Evolutionary conservation across 2,888 invertebrate species (phyloP).

Genomic region (Diploptera punctata): DNA sequence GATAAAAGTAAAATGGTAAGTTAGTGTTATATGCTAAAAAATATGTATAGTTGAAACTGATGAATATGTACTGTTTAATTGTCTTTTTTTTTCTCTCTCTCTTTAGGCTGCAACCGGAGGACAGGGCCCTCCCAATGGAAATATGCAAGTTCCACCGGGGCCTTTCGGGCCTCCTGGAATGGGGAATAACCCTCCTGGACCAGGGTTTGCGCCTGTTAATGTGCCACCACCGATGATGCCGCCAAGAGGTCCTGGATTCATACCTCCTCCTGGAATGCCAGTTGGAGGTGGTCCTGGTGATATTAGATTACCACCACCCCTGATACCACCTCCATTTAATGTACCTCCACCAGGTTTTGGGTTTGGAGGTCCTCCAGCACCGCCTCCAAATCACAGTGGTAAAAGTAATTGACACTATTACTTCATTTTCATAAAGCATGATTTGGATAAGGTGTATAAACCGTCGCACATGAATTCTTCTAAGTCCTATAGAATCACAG

Average conservation of each 20-base stretch:
- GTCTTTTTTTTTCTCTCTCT: background rate
- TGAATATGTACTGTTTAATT: too few relatives aligned
- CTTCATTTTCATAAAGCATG: too few relatives aligned
- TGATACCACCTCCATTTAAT: constrained; percentile 74
- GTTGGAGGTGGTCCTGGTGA: constrained; percentile 31
- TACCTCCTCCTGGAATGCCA: constrained; percentile 45
- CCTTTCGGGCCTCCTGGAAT: constrained; percentile 24
- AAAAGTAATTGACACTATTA: too few relatives aligned
- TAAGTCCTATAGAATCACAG: too few relatives aligned
- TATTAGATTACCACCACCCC: constrained; percentile 52
- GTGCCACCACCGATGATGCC: constrained; percentile 31
- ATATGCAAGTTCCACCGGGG: background rate
- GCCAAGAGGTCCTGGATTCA: constrained; percentile 41
- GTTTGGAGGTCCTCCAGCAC: constrained; percentile 40
- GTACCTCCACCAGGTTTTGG: constrained; percentile 82
- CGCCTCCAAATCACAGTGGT: constrained; percentile 15
- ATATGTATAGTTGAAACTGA: too few relatives aligned
- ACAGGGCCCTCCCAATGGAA: constrained; percentile 13
- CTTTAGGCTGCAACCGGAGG: constrained; percentile 10
- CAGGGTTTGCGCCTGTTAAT: constrained; percentile 5
- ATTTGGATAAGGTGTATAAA: too few relatives aligned
- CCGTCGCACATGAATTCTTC: too few relatives aligned
- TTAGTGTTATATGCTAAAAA: too few relatives aligned
- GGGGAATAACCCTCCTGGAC: constrained; percentile 7
- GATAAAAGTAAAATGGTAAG: too few relatives aligned